Percentiles rank a stretch among this genome's conserved stretches.
Conservation (phyloP, 2,888 invertebrate species). For the Mallateleia sp. region DNA sequence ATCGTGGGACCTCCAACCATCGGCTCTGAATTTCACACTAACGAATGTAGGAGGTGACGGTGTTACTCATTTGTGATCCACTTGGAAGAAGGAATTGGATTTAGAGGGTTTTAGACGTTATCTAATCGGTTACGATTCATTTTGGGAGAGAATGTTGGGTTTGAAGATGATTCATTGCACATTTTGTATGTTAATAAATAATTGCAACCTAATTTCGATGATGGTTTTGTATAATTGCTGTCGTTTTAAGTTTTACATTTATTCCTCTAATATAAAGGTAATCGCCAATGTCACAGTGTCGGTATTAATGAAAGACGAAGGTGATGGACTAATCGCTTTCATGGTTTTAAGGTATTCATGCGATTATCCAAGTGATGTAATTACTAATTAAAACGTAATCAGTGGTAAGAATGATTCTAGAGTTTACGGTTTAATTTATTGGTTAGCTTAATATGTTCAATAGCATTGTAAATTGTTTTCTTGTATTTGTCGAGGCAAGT, state of each 20-base stretch:
- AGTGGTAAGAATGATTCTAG: slow-evolving; percentile 9
- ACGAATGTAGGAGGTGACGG: too few species aligned
- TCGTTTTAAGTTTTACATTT: background rate
- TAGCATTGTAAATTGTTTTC: slow-evolving; percentile 5
- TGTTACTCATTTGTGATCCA: too few species aligned
- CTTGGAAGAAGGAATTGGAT: too few species aligned
- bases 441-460: slow-evolving; percentile 6
- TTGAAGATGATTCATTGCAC: too few species aligned
- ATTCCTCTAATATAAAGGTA: background rate
- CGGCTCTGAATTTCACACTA: too few species aligned
- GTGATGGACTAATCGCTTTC: slow-evolving; percentile 25
- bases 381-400: slow-evolving; percentile 16
- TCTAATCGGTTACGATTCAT: too few species aligned
- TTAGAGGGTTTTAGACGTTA: too few species aligned
- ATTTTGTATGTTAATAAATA: background rate
- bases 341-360: slow-evolving; percentile 2
- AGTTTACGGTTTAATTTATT: slow-evolving; percentile 2
- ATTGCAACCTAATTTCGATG: background rate
- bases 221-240: too few species aligned
- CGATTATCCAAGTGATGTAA: slow-evolving; percentile 10
- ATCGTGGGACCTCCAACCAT: too few species aligned
- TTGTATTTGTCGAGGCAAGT: background rate
- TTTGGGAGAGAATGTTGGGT: too few species aligned
- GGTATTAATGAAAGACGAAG: background rate
- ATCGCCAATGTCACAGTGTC: slow-evolving; percentile 24